These are phyloP conservation scores for Arrhamphus sclerolepis DNA, from an alignment of 2,797 vertebrate genomes.

Conservation along the genomic window DNA sequence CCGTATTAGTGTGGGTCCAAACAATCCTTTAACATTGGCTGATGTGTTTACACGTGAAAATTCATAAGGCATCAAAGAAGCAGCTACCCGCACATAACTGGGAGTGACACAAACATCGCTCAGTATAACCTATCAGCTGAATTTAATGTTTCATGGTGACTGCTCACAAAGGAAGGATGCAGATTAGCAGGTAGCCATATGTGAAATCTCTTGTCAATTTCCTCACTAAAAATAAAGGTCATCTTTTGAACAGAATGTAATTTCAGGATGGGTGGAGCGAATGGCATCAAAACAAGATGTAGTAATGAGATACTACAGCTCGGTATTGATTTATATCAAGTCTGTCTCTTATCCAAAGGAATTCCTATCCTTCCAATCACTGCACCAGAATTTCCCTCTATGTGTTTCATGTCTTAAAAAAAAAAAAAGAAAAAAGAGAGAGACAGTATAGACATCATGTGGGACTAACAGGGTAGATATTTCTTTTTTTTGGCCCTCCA, in stretches of 20 bases:
- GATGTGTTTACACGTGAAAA: constrained; percentile 44
- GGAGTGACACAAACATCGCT: constrained; percentile 9
- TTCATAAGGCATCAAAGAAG: constrained; percentile 37
- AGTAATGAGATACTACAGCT: constrained; percentile 44
- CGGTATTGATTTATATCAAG: constrained; percentile 49
- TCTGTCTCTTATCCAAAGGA: constrained; percentile 31
- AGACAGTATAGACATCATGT: constrained; percentile 27
- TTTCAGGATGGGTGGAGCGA: constrained; percentile 25
- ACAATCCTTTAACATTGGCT: constrained; percentile 14
- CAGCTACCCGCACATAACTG: constrained; percentile 29
- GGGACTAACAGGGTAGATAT: constrained; percentile 32
- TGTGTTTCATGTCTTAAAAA: constrained; percentile 30
- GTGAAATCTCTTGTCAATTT: constrained; percentile 48
- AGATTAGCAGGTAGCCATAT: constrained; percentile 54
- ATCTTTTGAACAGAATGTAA: constrained; percentile 32
- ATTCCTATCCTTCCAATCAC: constrained; percentile 20
- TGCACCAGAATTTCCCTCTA: constrained; percentile 32
- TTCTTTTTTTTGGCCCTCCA: constrained; percentile 37
- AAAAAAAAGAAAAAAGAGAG: constrained; percentile 8
- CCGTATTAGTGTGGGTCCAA: constrained; percentile 51
- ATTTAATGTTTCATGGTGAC: constrained; percentile 57
- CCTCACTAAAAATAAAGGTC: constrained; percentile 47
- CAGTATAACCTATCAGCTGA: constrained; percentile 21
- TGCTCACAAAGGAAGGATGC: constrained; percentile 48
- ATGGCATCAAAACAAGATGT: constrained; percentile 28